A percentile compares a stretch with the other conserved stretches of the same genome.
These are phyloP conservation scores for Trichechus manatus DNA, from an alignment of 2,113 vertebrate species.

Conservation along the genomic window DNA sequence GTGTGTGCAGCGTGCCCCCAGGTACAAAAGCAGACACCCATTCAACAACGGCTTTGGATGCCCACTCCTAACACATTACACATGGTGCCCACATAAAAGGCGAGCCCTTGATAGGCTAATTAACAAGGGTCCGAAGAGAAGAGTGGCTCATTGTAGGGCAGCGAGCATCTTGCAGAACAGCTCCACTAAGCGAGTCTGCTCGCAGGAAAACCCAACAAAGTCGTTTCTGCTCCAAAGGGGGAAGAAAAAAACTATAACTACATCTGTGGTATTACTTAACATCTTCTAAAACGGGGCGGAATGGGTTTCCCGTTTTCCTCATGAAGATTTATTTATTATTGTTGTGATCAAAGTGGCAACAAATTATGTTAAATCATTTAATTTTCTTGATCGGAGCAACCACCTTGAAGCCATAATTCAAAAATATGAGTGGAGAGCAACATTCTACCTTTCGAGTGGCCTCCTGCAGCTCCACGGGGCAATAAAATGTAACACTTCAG, in stretches of 20 bases:
- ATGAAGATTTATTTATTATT: conserved; percentile 86
- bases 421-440: conserved; percentile 82
- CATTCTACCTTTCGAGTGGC: conserved; percentile 73
- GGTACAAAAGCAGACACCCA: conserved; percentile 90
- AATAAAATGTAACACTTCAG: conserved; percentile 81
- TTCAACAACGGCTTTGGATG: conserved; percentile 85
- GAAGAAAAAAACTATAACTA: conserved; percentile 49
- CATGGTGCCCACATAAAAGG: conserved; percentile 87
- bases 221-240: conserved; percentile 68
- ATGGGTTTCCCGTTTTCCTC: conserved; percentile 83
- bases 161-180: conserved; percentile 78
- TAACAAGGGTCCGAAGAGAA: conserved; percentile 78
- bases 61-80: conserved; percentile 85
- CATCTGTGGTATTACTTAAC: conserved; percentile 84
- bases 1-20: conserved; percentile 90
- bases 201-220: conserved; percentile 79
- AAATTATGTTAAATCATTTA: conserved; percentile 86
- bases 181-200: conserved; percentile 72
- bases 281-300: conserved; percentile 83
- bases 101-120: conserved; percentile 86
- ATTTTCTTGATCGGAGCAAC: conserved; percentile 86
- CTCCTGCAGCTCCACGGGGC: conserved; percentile 72
- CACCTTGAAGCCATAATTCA: conserved; percentile 84
- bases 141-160: conserved; percentile 78
- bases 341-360: conserved; percentile 85